These are phyloP conservation scores for Pycnonotus jocosus DNA, from an alignment of 2,113 vertebrate genomes.

Conservation along the genomic window DNA sequence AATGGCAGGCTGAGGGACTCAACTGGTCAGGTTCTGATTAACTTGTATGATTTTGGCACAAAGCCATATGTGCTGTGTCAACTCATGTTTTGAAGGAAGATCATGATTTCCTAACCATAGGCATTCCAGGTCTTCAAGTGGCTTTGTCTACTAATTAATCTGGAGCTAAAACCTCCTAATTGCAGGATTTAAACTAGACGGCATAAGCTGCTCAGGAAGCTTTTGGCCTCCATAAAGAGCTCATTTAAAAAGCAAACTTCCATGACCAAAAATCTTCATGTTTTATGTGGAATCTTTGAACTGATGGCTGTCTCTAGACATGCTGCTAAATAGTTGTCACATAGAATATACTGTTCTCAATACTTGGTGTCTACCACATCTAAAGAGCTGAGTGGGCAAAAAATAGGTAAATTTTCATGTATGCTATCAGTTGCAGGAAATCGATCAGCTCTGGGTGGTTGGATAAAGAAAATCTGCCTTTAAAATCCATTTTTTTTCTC, in stretches of 20 bases:
- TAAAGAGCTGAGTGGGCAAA: neutral
- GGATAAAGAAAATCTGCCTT: neutral
- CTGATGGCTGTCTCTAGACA: neutral
- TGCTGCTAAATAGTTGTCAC: neutral
- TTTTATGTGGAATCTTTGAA: neutral
- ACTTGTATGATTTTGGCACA: neutral
- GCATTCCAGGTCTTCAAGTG: neutral
- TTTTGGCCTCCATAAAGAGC: neutral
- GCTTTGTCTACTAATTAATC: constrained; percentile 41
- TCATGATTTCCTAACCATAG: constrained; percentile 7
- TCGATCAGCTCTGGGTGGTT: neutral
- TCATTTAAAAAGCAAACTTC: neutral
- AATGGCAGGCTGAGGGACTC: neutral
- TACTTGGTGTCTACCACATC: neutral
- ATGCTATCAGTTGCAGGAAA: neutral
- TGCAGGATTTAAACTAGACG: constrained; percentile 22
- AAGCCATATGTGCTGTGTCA: neutral
- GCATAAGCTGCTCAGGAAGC: neutral
- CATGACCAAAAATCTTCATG: neutral
- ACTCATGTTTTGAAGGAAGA: neutral
- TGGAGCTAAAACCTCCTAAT: constrained; percentile 48
- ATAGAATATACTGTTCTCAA: neutral
- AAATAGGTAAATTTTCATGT: neutral
- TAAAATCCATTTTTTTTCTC: neutral
- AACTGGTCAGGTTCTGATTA: neutral